Base-by-base conservation (phyloP, 2,797 vertebrate genomes). In the Champsocephalus gunnari region DNA sequence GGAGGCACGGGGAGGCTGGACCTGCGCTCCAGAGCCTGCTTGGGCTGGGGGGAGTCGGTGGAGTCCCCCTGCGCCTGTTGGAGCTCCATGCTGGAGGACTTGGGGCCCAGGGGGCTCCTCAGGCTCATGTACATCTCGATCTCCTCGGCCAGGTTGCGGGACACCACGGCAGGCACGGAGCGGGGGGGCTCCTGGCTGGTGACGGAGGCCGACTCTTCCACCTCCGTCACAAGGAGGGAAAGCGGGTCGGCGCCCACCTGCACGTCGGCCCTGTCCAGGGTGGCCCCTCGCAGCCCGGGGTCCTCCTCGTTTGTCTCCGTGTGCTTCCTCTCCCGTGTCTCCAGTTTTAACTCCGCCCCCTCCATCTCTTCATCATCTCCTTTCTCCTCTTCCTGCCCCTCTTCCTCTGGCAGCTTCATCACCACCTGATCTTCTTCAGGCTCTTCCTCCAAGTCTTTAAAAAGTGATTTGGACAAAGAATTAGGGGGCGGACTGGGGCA, bases 71-170 rank as follows among this genome's bases (percentile, higher is more conserved):
- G 86, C 0, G 85, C 83, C 83, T 93, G 93, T 61, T 96, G 95
- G n/a, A 98, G 93, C 87, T 99, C 98, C 96, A 97, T 98, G 90
- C 97, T 99, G 66, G 95, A 96, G 75, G 97, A 97, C 83, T 97
- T 98, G 48, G 61, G 89, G 16, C 96, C 95, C 49, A 97, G 81
- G 0, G 97, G 97, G 66, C 89, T 97, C 74, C 94, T 96, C 41
- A 99, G 93, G 81, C 96, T 99, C 98, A 99, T 99, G 82, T 99
- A 99, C 93, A 93, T 97, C 90, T 99, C 96, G 11, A 99, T 99
- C 92, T 99, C 98, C 80, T 99, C 97, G 0, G 98, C 98, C 66
- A 99, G 93, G 80, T 99, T 99, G 56, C 97, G 96, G 57, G 97
- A 96, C 73, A 96, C 96, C 79, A 96, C 94, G 0, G 92, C 92